Evolutionary conservation across 2,113 vertebrate species (phyloP).

Genomic region (Podilymbus podiceps): DNA sequence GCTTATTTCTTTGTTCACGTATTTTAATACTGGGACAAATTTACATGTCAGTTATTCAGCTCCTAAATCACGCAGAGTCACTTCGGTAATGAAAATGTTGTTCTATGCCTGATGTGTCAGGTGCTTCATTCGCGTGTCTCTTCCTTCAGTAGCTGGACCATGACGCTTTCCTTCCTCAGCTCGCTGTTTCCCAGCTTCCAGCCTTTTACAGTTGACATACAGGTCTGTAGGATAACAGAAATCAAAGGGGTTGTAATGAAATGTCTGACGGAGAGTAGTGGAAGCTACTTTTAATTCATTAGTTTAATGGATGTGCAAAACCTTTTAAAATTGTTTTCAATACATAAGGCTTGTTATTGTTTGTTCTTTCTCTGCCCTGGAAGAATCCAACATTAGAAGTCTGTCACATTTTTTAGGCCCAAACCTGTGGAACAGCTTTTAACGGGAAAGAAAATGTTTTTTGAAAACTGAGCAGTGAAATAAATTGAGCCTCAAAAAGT

Average conservation of each 20-base stretch:
- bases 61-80: background rate
- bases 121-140: background rate
- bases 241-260: background rate
- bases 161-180: background rate
- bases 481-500: conserved; percentile 44
- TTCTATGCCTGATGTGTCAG: background rate
- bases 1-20: background rate
- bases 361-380: conserved; percentile 25
- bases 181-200: background rate
- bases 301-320: background rate
- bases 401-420: conserved; percentile 13
- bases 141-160: background rate
- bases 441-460: conserved; percentile 50
- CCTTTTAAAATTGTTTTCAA: conserved; percentile 3
- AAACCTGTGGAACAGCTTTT: conserved; percentile 10
- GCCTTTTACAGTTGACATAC: background rate
- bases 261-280: background rate
- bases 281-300: background rate
- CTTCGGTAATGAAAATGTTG: background rate
- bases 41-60: background rate
- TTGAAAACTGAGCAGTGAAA: conserved; percentile 28
- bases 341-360: background rate
- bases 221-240: background rate
- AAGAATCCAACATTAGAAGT: background rate
- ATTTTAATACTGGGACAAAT: background rate